Percentiles rank a stretch among this genome's conserved stretches.
Conservation (phyloP, 2,113 vertebrate species). For the Myxocyprinus asiaticus region DNA sequence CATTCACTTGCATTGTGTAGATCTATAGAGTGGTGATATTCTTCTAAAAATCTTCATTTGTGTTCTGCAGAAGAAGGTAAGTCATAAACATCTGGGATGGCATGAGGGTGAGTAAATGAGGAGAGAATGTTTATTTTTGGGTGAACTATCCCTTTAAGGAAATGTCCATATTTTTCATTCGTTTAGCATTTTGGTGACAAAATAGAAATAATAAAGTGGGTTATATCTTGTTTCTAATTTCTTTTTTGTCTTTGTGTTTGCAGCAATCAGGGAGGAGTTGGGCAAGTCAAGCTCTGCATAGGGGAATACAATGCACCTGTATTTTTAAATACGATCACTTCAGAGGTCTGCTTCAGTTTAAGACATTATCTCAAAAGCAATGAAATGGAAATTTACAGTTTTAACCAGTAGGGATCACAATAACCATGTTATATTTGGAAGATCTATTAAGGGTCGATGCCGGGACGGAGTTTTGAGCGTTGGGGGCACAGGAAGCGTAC, state of each 20-base stretch:
- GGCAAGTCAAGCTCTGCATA: constrained; percentile 92
- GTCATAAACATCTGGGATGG: too few relatives aligned
- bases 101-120: too few relatives aligned
- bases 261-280: constrained; percentile 97
- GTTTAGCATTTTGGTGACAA: too few relatives aligned
- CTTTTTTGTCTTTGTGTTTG: constrained; percentile 50
- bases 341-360: constrained; percentile 69
- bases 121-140: too few relatives aligned
- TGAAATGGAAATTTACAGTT: constrained; percentile 49
- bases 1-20: too few relatives aligned
- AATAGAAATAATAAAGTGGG: background rate
- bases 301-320: constrained; percentile 66
- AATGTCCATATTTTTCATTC: too few relatives aligned
- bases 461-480: constrained; percentile 56
- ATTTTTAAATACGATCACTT: constrained; percentile 65
- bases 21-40: too few relatives aligned
- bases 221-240: background rate
- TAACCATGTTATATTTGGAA: constrained; percentile 63
- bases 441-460: constrained; percentile 49
- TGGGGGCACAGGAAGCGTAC: constrained; percentile 70
- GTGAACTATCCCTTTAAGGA: too few relatives aligned
- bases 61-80: too few relatives aligned
- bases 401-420: constrained; percentile 51
- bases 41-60: too few relatives aligned
- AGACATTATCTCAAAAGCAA: constrained; percentile 55